Base-by-base conservation (phyloP, 2,797 vertebrate species). In the Rhinatrema bivittatum region DNA sequence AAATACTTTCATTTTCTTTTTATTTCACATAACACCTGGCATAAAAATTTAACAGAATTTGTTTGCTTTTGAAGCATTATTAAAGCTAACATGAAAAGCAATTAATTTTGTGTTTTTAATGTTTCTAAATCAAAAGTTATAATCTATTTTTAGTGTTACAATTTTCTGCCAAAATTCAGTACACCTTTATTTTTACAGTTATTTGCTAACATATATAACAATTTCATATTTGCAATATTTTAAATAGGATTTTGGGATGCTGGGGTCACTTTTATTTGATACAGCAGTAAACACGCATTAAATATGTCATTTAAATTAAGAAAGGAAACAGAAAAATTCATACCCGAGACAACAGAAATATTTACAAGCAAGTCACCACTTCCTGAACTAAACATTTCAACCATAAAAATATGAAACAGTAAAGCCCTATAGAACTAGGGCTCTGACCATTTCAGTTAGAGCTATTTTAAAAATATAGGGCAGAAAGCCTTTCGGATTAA, bases 401-500 rank as follows among this genome's bases (percentile, higher is more conserved):
- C 65, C 82, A 84, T 80, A 87, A 87, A 86, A 87, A 87, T 83
- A 86, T 76, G 76, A 53, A 77, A 71, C 65, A 82, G 75, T 78
- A 77, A 56, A 40, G 68, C 83, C 81, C 84, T 87, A 86, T 86
- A 87, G 76, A 87, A 87, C 84, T 87, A 87, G 83, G 76, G 81
- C 75, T 53, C 53, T 45, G 61, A 60, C 80, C 79, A 73, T 68
- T 76, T 82, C 65, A 76, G 73, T 78, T 81, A 78, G 74, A 81
- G 53, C 74, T 82, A 78, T 68, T 85, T 86, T 77, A 84, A 87
- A 87, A 86, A 86, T 87, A 87, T 76, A 86, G 77, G 81, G 78
- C 76, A 69, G 67, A 78, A 66, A 79, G 79, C 82, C 78, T 82
- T 80, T 73, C 68, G 62, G 66, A 61, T 68, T 58, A 60, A 81